Evolutionary conservation across 2,888 invertebrate genomes (phyloP), one percentile per base, ranked within the genome.

Genomic region (Hofmannophila pseudospretella): DNA sequence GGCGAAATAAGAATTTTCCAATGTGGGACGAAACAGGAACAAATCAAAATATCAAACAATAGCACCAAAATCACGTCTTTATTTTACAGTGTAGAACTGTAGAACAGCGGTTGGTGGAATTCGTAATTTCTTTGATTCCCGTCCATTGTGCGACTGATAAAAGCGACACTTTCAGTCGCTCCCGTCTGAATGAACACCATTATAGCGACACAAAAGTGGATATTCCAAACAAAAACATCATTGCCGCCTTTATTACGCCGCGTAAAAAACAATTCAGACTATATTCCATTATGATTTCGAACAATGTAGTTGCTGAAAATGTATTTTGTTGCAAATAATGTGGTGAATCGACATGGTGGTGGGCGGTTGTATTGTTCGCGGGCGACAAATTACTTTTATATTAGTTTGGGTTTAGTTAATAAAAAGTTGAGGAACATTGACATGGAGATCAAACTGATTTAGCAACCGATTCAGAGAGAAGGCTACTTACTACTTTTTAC

Each of bases 61-160:
- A 45, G 57, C 41, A 28, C 30, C 42, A 42, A 42, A 55, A 58
- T 56, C 52, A 56, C 52, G 61, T 62, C 66, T 67, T 70, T 69
- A 69, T 65, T 70, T 67, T 58, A 68, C 58, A 60, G 51, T 87
- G 88, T 88, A 88, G 88, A 63, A 66, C 67, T 87, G 88, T 88
- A 88, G 88, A 63, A 66, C 67, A 66, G 59, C 56, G 65, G 63
- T 56, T 59, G 58, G 63, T 60, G 60, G 69, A 74, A 78, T 76
- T 73, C 70, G 69, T 81, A 81, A 81, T 82, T 81, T 84, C 82
- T 84, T 84, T 81, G 84, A 85, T 84, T 84, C 75, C 60, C 67
- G 63, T 54, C 80, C 64, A 81, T 82, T 82, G 82, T 84, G 63
- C 67, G 50, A 51, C 66, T 73, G 82, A 84, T 85, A 84, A 84